Conservation (phyloP, 2,113 vertebrate genomes). For the Acrocephalus kingi region DNA sequence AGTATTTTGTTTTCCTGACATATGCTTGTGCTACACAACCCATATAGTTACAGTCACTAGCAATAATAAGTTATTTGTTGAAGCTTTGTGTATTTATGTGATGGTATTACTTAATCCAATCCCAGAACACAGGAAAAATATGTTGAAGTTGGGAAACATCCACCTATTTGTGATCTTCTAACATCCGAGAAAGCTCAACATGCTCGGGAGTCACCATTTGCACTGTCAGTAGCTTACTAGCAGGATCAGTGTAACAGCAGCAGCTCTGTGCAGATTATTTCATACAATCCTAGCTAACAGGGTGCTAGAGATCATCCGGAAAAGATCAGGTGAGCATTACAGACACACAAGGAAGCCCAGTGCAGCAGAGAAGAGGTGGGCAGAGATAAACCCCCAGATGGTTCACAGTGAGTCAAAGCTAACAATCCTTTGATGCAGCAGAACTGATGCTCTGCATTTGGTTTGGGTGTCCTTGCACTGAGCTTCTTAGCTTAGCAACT, state of each 20-base stretch:
- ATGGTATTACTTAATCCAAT: not conserved
- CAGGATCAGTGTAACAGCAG: not conserved
- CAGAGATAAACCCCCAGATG: no score
- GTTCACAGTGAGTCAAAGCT: no score
- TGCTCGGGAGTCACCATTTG: rapidly evolving
- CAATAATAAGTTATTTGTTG: not conserved
- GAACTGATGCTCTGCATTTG: no score
- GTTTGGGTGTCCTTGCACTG: no score
- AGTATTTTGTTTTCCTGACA: not conserved
- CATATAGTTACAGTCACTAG: not conserved
- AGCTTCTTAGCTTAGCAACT: not conserved
- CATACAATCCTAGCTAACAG: not conserved
- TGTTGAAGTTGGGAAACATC: not conserved
- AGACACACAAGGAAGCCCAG: not conserved
- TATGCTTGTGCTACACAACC: not conserved
- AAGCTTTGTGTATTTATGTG: not conserved
- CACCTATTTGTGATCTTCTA: rapidly evolving
- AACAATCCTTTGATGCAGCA: no score
- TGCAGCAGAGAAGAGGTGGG: no score
- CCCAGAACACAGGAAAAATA: not conserved
- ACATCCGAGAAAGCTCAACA: not conserved
- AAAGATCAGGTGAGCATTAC: not conserved
- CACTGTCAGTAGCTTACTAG: not conserved
- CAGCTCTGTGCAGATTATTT: not conserved
- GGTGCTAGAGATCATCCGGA: not conserved